phyloP scores from a whole-genome alignment of 1,140 invertebrate genomes.

The Nephila pilipes region DNA sequence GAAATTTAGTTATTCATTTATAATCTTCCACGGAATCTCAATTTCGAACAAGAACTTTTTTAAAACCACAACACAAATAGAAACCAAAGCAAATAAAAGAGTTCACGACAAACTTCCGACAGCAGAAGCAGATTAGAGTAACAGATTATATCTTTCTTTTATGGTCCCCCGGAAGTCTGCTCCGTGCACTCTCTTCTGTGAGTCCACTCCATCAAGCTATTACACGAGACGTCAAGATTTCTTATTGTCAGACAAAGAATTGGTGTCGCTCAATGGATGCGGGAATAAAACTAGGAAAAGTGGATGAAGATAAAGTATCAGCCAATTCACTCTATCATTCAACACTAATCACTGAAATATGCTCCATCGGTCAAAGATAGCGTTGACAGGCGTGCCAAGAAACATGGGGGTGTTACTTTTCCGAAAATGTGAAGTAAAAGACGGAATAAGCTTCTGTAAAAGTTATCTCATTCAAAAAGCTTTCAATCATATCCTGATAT shows the following conservation, averaged over 20 bases:
- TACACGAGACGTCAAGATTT: conserved; percentile 35
- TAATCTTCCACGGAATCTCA: background rate
- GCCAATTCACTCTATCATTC: conserved; percentile 44
- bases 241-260: conserved; percentile 50
- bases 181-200: background rate
- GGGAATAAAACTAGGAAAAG: background rate
- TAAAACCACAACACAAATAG: background rate
- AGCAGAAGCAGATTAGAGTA: background rate
- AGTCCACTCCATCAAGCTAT: conserved; percentile 44
- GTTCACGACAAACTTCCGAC: background rate
- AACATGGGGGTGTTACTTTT: background rate
- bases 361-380: conserved; percentile 34
- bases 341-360: conserved; percentile 56
- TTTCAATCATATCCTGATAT: too few species aligned
- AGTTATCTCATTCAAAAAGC: too few species aligned
- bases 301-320: conserved; percentile 34
- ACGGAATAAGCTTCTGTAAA: background rate
- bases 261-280: background rate
- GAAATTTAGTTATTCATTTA: background rate
- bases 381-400: conserved; percentile 1
- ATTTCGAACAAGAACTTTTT: background rate
- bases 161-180: background rate
- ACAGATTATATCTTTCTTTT: conserved; percentile 19
- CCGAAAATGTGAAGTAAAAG: background rate
- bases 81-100: background rate